These are phyloP conservation scores for Yoshiicerus persimilis DNA, from an alignment of 1,140 invertebrate genomes.

Conservation along the genomic window DNA sequence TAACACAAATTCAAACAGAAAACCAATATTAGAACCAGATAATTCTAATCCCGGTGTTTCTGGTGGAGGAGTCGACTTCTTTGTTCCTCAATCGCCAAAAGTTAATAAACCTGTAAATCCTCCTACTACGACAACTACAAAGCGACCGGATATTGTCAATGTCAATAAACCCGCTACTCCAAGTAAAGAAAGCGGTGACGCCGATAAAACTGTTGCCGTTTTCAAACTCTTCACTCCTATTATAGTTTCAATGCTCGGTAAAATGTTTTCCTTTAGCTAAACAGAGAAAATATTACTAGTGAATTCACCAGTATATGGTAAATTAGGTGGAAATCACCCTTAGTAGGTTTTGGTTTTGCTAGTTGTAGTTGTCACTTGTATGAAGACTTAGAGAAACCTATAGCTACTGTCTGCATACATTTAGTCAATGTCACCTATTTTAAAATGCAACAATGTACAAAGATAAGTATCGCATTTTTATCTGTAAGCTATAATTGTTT, in stretches of 20 bases:
- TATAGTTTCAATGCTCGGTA: constrained; percentile 41
- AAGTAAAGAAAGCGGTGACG: constrained; percentile 10
- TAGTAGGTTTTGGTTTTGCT: not conserved
- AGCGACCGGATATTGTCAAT: constrained; percentile 15
- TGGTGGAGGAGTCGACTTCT: constrained; percentile 21
- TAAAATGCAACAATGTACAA: not conserved
- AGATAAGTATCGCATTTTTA: not conserved
- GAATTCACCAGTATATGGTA: too few relatives aligned
- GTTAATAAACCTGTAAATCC: not conserved
- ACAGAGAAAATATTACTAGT: not conserved
- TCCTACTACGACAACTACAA: constrained; percentile 14
- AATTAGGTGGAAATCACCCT: not conserved
- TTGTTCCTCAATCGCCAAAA: constrained; percentile 16
- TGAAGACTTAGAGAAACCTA: not conserved
- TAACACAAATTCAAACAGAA: not conserved
- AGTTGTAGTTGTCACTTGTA: not conserved
- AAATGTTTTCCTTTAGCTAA: constrained; percentile 45
- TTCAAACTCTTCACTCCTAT: constrained; percentile 47
- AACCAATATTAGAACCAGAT: not conserved
- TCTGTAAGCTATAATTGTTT: not conserved
- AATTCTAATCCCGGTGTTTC: constrained; percentile 7
- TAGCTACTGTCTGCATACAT: not conserved
- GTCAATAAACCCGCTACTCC: not conserved
- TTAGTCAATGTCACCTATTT: not conserved
- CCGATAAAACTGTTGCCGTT: constrained; percentile 39